Evolutionary conservation across 2,888 invertebrate species (phyloP).

Genomic region (Ptychoptera albimana): DNA sequence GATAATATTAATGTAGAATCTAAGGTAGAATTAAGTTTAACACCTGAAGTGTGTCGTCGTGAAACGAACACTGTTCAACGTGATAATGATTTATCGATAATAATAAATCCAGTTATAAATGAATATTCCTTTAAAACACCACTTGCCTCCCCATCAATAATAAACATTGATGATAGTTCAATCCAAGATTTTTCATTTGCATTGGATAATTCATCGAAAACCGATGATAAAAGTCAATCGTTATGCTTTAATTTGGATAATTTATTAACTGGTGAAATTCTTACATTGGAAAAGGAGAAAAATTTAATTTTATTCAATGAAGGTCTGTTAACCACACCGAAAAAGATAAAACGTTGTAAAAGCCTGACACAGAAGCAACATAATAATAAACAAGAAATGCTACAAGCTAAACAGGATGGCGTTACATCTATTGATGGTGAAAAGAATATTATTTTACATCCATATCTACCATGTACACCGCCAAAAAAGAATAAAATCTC

Average conservation of each 20-base stretch:
- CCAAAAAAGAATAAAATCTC: conserved; percentile 4
- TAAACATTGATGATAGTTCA: background rate
- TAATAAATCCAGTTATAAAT: too few relatives aligned
- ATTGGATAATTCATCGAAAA: too few relatives aligned
- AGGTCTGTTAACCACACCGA: conserved; percentile 5
- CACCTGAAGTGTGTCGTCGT: conserved; percentile 1
- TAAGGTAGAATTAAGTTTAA: conserved; percentile 1
- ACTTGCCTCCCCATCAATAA: background rate
- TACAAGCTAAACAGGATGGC: too few relatives aligned
- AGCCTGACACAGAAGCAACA: background rate
- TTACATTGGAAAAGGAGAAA: too few relatives aligned
- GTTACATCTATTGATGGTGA: conserved; percentile 4
- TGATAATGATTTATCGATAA: too few relatives aligned
- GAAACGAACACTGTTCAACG: background rate
- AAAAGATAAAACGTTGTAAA: conserved; percentile 2
- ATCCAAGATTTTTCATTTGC: too few relatives aligned
- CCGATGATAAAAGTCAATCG: too few relatives aligned
- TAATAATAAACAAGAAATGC: background rate
- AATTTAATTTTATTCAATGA: background rate
- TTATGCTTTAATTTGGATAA: background rate
- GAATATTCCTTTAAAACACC: too few relatives aligned
- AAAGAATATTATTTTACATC: conserved; percentile 9
- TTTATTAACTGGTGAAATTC: background rate
- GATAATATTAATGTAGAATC: conserved; percentile 2
- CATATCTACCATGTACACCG: conserved; percentile 8